Base-by-base conservation (phyloP, 2,113 vertebrate genomes). In the Stictonetta naevosa region DNA sequence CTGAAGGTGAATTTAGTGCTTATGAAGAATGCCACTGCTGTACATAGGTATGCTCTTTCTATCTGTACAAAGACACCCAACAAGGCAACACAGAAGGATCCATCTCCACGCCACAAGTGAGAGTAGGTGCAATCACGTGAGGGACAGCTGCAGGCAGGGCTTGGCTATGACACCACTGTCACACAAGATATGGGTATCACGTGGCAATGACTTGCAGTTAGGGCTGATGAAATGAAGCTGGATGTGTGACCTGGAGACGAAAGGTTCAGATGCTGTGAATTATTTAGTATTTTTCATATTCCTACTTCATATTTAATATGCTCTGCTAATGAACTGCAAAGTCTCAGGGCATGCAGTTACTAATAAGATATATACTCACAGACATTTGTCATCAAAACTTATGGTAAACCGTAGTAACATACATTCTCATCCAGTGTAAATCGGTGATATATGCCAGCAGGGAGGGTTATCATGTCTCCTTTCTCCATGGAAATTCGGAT, bases 371-470 rank as follows among this genome's bases (percentile, higher is more conserved):
- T 10, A 63, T 1, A 52, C 21, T 75, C 40, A 31, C 53, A 50
- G 0, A 8, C 69, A 92, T 87, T 95, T 83, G 52, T 69, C 74
- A 95, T 67, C 40, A 75, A 52, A 94, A 89, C 66, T 68, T n/a
- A 75, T 0, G 0, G 59, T 80, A 80, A 88, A 78, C 38, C 85
- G 9, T 73, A 86, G 64, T 8, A 95, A 97, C 97, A 21, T 96
- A 99, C 99, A 1, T 97, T 98, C 88, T 99, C 98, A 10, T 99
- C 99, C 98, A 99, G 87, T 0, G 99, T 99, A 97, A 99, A 99
- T 90, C 99, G 98, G 95, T 99, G 99, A 91, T 99, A 99, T 62
- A 99, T 99, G 42, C 99, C 99, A 0, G 99, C 99, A 1, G 99
- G 99, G 3, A 99, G 98, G 0, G 99, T 99, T 93, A 99, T 99